phyloP scores from a whole-genome alignment of 2,797 vertebrate species.

The Lates japonicus region DNA sequence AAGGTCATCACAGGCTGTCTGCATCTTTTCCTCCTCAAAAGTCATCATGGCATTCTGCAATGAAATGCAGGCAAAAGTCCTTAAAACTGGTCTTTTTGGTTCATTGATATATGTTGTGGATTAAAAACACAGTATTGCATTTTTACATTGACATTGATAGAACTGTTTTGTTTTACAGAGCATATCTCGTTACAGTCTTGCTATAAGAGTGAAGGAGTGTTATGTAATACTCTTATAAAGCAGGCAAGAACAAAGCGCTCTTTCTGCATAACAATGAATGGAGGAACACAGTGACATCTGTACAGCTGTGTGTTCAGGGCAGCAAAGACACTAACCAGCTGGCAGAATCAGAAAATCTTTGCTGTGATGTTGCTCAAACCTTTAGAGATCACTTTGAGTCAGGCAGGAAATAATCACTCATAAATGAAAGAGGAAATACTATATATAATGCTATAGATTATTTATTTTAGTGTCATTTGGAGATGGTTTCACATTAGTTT shows the following conservation, averaged over 20 bases:
- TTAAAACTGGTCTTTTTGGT: not conserved
- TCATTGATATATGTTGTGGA: not conserved
- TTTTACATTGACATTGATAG: conserved; percentile 5
- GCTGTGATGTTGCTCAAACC: conserved; percentile 5
- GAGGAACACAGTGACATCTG: conserved; percentile 58
- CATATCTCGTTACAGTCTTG: conserved; percentile 28
- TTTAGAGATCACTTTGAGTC: not conserved
- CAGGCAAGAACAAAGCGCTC: conserved; percentile 61
- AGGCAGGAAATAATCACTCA: not conserved
- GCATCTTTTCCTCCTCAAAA: conserved; percentile 99
- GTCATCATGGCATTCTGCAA: conserved; percentile 98
- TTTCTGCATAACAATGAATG: conserved; percentile 61
- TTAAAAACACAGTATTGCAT: not conserved
- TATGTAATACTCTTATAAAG: conserved; percentile 56
- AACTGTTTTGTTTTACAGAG: conserved; percentile 11
- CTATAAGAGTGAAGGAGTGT: conserved; percentile 42
- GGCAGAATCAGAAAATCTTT: conserved; percentile 4
- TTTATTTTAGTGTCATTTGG: not conserved
- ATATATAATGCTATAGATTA: not conserved
- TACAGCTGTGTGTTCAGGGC: conserved; percentile 40
- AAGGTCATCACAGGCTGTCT: conserved; percentile 95
- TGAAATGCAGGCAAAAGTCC: conserved; percentile 4
- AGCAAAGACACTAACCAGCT: not conserved
- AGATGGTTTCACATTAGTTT: conserved; percentile 1
- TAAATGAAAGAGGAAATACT: not conserved